These are phyloP conservation scores for Indri indri DNA, from an alignment of 2,113 vertebrate genomes.

Conservation along the genomic window DNA sequence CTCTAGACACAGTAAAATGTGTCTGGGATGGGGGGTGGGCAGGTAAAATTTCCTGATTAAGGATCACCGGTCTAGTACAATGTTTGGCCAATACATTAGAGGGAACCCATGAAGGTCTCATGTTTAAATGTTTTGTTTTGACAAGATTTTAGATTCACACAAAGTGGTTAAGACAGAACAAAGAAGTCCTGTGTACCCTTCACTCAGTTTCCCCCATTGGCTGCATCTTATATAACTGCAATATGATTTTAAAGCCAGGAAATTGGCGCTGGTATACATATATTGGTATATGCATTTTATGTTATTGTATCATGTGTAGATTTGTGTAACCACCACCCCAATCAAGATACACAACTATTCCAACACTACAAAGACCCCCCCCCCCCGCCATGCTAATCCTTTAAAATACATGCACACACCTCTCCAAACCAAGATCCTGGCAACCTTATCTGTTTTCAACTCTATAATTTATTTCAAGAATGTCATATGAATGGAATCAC, in stretches of 20 bases:
- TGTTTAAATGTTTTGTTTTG: neutral
- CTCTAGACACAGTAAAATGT: neutral
- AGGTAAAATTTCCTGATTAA: neutral
- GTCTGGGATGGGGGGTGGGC: accelerated
- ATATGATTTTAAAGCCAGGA: neutral
- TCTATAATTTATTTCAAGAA: neutral
- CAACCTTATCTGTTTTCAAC: neutral
- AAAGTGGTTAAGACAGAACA: neutral
- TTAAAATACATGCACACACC: neutral
- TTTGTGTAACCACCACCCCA: neutral
- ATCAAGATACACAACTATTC: neutral
- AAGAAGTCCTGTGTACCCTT: neutral
- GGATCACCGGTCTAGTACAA: too few relatives aligned
- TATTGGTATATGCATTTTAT: neutral
- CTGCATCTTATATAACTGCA: neutral
- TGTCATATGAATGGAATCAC: neutral
- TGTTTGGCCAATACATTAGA: neutral
- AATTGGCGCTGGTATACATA: neutral
- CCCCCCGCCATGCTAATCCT: neutral
- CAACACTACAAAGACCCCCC: neutral
- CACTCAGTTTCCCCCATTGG: neutral
- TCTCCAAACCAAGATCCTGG: neutral
- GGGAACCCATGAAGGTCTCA: neutral
- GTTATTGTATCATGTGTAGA: neutral
- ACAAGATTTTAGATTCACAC: neutral